phyloP scores from a whole-genome alignment of 2,113 vertebrate genomes.

The Cololabis saira region DNA sequence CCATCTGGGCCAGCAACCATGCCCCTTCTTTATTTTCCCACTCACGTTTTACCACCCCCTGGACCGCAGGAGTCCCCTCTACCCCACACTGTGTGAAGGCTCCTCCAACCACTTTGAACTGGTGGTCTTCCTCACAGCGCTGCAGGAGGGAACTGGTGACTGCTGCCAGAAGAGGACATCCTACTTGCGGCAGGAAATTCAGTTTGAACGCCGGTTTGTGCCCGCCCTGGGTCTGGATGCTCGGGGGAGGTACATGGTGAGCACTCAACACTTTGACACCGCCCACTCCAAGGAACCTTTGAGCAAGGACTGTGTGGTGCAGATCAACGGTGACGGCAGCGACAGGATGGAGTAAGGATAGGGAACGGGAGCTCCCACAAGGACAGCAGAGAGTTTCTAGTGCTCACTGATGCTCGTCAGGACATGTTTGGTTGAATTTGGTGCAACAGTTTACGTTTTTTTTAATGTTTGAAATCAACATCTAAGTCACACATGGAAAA shows the following conservation, averaged over 20 bases:
- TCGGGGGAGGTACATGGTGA: constrained; percentile 88
- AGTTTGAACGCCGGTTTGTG: constrained; percentile 87
- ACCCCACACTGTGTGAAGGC: constrained; percentile 84
- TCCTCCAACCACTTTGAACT: constrained; percentile 87
- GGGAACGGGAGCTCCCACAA: not conserved
- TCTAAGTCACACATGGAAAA: constrained; percentile 18
- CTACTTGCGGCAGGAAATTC: constrained; percentile 92
- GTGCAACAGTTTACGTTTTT: not conserved
- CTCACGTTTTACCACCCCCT: constrained; percentile 91
- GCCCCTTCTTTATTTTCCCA: constrained; percentile 94
- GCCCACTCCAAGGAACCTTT: constrained; percentile 81
- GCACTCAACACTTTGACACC: constrained; percentile 91
- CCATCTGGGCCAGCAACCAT: constrained; percentile 82
- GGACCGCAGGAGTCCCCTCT: constrained; percentile 88
- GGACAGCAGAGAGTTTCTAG: not conserved
- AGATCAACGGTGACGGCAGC: constrained; percentile 88
- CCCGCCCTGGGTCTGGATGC: constrained; percentile 81
- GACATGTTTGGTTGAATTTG: constrained; percentile 27
- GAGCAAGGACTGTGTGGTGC: constrained; percentile 90
- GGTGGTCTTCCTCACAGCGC: constrained; percentile 92
- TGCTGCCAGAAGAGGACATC: constrained; percentile 95
- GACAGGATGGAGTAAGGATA: constrained; percentile 74
- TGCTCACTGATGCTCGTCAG: constrained; percentile 27
- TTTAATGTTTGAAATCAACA: constrained; percentile 11
- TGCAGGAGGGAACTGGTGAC: constrained; percentile 94